phyloP scores from a whole-genome alignment of 2,797 vertebrate genomes.

The Oryzias sinensis region DNA sequence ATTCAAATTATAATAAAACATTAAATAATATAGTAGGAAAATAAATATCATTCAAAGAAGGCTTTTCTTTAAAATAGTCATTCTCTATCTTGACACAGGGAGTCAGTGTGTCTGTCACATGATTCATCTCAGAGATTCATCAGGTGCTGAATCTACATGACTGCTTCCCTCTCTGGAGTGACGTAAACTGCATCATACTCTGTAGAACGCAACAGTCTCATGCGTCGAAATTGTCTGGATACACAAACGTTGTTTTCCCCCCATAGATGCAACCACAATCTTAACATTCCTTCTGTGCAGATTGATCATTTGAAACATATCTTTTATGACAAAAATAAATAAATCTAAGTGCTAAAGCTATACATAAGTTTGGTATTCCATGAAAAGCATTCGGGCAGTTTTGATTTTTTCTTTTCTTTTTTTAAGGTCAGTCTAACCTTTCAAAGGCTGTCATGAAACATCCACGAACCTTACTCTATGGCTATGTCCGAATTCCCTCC shows the following conservation, averaged over 20 bases:
- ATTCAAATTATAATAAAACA: conserved; percentile 70
- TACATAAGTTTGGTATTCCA: conserved; percentile 71
- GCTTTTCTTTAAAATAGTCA: conserved; percentile 79
- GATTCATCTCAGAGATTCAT: conserved; percentile 73
- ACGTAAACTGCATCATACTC: conserved; percentile 52
- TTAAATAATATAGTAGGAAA: conserved; percentile 88
- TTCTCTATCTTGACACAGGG: conserved; percentile 69
- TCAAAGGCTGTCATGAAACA: conserved; percentile 69
- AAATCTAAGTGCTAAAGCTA: conserved; percentile 64
- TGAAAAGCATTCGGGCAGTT: conserved; percentile 77
- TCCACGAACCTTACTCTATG: conserved; percentile 59
- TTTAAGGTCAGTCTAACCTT: conserved; percentile 78
- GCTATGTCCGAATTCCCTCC: no score
- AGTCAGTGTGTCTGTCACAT: conserved; percentile 65
- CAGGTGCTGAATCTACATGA: conserved; percentile 52
- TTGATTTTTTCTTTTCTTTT: conserved; percentile 46
- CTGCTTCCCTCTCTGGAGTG: conserved; percentile 48
- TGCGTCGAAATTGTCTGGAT: conserved; percentile 65
- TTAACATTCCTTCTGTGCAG: conserved; percentile 49
- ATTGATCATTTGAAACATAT: conserved; percentile 49
- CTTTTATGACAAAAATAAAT: conserved; percentile 53
- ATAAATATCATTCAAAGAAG: conserved; percentile 85
- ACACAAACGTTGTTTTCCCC: conserved; percentile 49
- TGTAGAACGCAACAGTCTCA: conserved; percentile 70
- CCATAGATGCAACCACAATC: conserved; percentile 54